These are phyloP conservation scores for Drosophila punjabiensis DNA, from an alignment of 1,140 invertebrate genomes.

Conservation along the genomic window DNA sequence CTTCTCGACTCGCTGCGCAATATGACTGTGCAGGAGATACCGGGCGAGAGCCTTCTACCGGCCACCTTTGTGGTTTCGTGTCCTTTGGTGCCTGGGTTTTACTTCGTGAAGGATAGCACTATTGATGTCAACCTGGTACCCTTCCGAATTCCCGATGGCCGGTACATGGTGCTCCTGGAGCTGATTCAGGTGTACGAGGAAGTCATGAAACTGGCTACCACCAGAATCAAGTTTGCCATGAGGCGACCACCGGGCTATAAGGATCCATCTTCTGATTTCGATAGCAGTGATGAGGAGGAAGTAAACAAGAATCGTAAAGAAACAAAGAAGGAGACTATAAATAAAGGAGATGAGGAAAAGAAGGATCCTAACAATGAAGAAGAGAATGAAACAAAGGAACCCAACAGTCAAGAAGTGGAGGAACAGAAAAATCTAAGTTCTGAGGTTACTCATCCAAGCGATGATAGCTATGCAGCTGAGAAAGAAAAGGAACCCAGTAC, in stretches of 20 bases:
- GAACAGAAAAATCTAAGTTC: not conserved
- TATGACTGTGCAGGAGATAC: conserved; percentile 36
- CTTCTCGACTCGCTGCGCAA: conserved; percentile 59
- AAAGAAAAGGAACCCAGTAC: not conserved
- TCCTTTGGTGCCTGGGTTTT: conserved; percentile 65
- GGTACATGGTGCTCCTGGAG: conserved; percentile 61
- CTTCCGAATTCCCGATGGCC: conserved; percentile 46
- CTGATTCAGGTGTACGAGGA: conserved; percentile 73
- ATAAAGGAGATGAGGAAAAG: not conserved
- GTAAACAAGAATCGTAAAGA: too few species aligned
- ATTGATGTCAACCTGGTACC: conserved; percentile 42
- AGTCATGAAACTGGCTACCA: conserved; percentile 53
- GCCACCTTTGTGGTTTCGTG: conserved; percentile 62
- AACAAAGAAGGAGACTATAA: not conserved
- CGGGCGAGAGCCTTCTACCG: conserved; percentile 48
- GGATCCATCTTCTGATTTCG: not conserved
- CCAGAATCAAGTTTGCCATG: conserved; percentile 52
- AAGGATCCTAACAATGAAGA: not conserved
- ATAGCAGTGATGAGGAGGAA: conserved; percentile 13
- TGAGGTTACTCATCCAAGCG: not conserved
- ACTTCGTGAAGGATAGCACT: conserved; percentile 30
- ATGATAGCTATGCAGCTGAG: not conserved
- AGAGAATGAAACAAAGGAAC: not conserved
- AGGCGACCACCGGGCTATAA: conserved; percentile 16
- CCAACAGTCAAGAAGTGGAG: too few species aligned